A percentile compares a stretch with the other conserved stretches of the same genome.
These are phyloP conservation scores for Trachelipus rathkii DNA, from an alignment of 1,140 invertebrate species.

Conservation along the genomic window DNA sequence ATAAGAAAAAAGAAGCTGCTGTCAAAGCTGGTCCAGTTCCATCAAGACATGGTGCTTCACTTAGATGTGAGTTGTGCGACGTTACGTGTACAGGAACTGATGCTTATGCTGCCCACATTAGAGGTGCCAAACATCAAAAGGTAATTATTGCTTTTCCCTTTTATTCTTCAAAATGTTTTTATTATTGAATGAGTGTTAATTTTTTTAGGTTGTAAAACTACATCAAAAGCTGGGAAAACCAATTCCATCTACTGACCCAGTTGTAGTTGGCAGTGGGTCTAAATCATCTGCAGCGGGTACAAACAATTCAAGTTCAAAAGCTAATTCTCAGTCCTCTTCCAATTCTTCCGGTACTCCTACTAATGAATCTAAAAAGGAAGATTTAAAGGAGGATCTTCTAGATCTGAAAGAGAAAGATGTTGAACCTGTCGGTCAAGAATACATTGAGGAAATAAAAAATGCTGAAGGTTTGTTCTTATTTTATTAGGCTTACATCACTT, in stretches of 20 bases:
- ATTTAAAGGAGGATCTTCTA: conserved; percentile 44
- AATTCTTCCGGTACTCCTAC: conserved; percentile 53
- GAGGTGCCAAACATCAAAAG: conserved; percentile 96
- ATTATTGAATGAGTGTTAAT: too few species aligned
- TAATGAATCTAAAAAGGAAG: conserved; percentile 42
- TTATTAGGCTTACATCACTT: not conserved
- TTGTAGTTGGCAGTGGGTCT: conserved; percentile 58
- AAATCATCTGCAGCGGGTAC: conserved; percentile 46
- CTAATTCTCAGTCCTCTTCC: conserved; percentile 58
- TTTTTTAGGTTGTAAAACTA: conserved; percentile 72
- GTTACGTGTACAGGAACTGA: conserved; percentile 96
- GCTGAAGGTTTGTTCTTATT: conserved; percentile 68
- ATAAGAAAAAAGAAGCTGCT: conserved; percentile 95
- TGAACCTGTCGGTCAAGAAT: conserved; percentile 95
- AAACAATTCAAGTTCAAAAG: conserved; percentile 24
- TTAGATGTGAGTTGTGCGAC: conserved; percentile 75
- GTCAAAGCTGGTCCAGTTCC: conserved; percentile 60
- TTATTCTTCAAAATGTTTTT: too few species aligned
- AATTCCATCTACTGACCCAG: conserved; percentile 91
- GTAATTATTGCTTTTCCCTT: conserved; percentile 48
- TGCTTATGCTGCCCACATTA: conserved; percentile 95
- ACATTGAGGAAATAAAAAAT: conserved; percentile 94
- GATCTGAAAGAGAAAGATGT: conserved; percentile 67
- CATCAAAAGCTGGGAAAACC: conserved; percentile 96
- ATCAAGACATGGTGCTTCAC: conserved; percentile 63